These are phyloP conservation scores for Arion vulgaris DNA, from an alignment of 1,140 invertebrate genomes.

Conservation along the genomic window DNA sequence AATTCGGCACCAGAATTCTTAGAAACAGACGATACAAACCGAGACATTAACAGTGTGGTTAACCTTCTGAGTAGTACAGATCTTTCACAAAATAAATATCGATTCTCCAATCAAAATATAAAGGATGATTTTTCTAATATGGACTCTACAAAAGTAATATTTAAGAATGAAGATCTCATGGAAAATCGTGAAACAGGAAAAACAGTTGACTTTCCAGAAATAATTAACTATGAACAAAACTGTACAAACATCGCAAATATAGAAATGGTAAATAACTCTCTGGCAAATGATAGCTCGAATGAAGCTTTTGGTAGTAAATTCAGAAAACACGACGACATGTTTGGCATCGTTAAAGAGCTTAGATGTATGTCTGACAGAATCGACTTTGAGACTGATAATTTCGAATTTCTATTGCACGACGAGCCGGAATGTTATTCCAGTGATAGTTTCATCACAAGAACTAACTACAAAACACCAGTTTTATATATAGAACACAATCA, in stretches of 20 bases:
- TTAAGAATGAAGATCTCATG: neutral
- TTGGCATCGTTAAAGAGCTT: slow-evolving; percentile 1
- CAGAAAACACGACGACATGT: neutral
- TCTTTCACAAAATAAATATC: neutral
- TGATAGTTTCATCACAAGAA: too few relatives aligned
- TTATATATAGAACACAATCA: too few relatives aligned
- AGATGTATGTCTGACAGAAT: neutral
- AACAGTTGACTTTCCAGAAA: neutral
- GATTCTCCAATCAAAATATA: neutral
- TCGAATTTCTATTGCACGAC: too few relatives aligned
- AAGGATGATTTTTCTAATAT: neutral
- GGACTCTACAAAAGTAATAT: neutral
- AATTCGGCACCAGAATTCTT: too few relatives aligned
- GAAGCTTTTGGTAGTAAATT: neutral
- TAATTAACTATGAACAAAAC: neutral
- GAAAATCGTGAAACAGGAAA: neutral
- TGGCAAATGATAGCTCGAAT: neutral
- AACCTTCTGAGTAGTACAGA: neutral
- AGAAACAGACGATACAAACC: too few relatives aligned
- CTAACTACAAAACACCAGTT: too few relatives aligned
- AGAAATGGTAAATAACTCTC: neutral
- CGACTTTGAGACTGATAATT: neutral
- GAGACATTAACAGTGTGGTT: too few relatives aligned
- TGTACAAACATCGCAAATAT: neutral
- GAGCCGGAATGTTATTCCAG: too few relatives aligned